Base-by-base conservation (phyloP, 2,888 invertebrate species). In the Tipula vernalis region DNA sequence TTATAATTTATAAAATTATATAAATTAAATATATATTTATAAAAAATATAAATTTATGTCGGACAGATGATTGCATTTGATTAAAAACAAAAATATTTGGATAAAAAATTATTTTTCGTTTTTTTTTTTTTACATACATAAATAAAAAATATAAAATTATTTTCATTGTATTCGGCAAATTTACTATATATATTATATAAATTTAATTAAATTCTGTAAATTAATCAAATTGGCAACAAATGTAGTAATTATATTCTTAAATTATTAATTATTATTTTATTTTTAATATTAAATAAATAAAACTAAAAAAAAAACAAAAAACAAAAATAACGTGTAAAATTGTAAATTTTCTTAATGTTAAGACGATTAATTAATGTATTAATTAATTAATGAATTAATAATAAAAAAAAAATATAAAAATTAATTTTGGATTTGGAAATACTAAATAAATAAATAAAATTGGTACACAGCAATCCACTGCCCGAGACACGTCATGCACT, bases 381-480 rank as follows among this genome's bases (percentile, higher is more conserved):
- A 57, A 57, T 57, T 57, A 57, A 57, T 44, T 44, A 42, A 42
- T 42, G 12, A 42, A 3, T 39, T 39, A 39, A 71, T 28, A 71
- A 71, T 28, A 3, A 71, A 28, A 51, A 71, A 71, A 3, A 71
- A 28, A 51, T n/a, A n/a, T n/a, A 28, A 71, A 28, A 71, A 15
- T 51, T 51, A 57, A 57, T 71, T 71, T 71, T 71, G 71, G 71
- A 71, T 71, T 71, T 71, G 71, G 28, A 71, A 71, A 71, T 71
- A 71, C 10, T 51, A 15, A 51, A 15, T 15, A 51, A 51, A 6
- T 15, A 51, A 39, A 39, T 2, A 39, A 51, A 71, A 28, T 18
- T 71, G 71, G 71, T 71, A 71, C 71, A 71, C 71, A 71, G 71
- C 71, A 71, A 71, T 71, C 71, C 71, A 71, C 71, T 71, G 71